These are phyloP conservation scores for Brachyalestes nurse DNA, from an alignment of 2,797 vertebrate species.

Conservation along the genomic window DNA sequence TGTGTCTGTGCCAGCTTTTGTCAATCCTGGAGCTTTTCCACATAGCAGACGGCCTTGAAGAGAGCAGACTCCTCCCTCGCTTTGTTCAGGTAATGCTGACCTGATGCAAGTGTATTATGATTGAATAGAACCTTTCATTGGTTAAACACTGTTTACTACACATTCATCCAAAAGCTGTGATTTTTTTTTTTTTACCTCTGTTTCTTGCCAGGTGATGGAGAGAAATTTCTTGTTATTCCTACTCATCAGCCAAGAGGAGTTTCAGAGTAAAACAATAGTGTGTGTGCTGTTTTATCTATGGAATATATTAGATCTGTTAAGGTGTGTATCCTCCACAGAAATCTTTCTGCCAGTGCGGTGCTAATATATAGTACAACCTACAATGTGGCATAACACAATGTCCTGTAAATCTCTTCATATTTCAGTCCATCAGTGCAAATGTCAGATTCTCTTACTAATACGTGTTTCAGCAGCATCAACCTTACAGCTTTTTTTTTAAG, in stretches of 20 bases:
- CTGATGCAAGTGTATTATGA: constrained; percentile 19
- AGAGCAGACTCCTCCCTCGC: constrained; percentile 82
- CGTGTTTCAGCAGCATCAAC: not conserved
- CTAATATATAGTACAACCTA: not conserved
- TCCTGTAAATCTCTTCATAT: not conserved
- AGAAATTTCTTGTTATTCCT: constrained; percentile 88
- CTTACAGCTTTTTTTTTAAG: too few species aligned
- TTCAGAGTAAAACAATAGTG: constrained; percentile 88
- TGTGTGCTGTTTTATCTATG: constrained; percentile 90
- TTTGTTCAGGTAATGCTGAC: constrained; percentile 81
- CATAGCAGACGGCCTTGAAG: constrained; percentile 84
- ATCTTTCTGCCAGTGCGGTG: not conserved
- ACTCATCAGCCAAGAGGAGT: constrained; percentile 87
- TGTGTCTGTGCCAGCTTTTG: constrained; percentile 88
- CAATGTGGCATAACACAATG: not conserved
- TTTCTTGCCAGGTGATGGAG: constrained; percentile 81
- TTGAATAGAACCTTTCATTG: not conserved
- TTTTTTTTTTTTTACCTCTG: not conserved
- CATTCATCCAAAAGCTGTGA: not conserved
- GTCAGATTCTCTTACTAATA: too few species aligned
- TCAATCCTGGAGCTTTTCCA: constrained; percentile 90
- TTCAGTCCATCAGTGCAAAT: not conserved
- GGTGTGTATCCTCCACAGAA: constrained; percentile 72
- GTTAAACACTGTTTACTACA: not conserved
- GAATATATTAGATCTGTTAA: constrained; percentile 87